phyloP scores from a whole-genome alignment of 2,888 invertebrate genomes.

The Dendrolimus pini region DNA sequence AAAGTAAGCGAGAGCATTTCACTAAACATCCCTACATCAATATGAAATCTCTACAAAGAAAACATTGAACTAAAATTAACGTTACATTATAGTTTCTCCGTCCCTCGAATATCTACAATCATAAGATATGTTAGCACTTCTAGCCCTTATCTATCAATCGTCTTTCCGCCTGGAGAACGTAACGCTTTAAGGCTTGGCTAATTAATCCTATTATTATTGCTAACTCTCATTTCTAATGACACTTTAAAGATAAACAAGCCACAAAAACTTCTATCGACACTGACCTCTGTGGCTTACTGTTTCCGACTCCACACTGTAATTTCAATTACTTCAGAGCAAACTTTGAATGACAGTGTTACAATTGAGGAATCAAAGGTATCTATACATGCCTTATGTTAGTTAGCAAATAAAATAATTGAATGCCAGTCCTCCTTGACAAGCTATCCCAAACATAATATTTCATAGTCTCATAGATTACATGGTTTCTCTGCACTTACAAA shows the following conservation, averaged over 20 bases:
- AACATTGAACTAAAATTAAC: constrained; percentile 69
- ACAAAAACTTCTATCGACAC: constrained; percentile 8
- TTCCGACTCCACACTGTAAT: too few relatives aligned
- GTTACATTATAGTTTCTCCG: constrained; percentile 49
- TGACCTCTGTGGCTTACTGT: too few relatives aligned
- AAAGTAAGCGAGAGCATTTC: constrained; percentile 50
- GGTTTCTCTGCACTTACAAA: too few relatives aligned
- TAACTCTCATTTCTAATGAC: constrained; percentile 48
- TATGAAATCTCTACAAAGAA: constrained; percentile 69
- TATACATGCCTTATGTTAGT: background rate
- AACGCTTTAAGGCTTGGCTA: constrained; percentile 47
- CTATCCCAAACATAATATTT: too few relatives aligned
- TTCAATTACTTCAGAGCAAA: background rate
- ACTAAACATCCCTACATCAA: constrained; percentile 50
- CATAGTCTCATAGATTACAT: too few relatives aligned
- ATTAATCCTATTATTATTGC: constrained; percentile 58
- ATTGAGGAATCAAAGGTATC: background rate
- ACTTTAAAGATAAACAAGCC: constrained; percentile 29
- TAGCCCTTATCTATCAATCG: constrained; percentile 26
- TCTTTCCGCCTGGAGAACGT: constrained; percentile 32
- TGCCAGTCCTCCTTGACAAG: background rate
- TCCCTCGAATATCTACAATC: constrained; percentile 48
- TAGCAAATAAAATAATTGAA: background rate
- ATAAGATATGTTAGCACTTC: constrained; percentile 68
- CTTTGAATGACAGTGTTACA: background rate